Evolutionary conservation across 2,113 vertebrate genomes (phyloP).

Genomic region (Ondatra zibethicus): DNA sequence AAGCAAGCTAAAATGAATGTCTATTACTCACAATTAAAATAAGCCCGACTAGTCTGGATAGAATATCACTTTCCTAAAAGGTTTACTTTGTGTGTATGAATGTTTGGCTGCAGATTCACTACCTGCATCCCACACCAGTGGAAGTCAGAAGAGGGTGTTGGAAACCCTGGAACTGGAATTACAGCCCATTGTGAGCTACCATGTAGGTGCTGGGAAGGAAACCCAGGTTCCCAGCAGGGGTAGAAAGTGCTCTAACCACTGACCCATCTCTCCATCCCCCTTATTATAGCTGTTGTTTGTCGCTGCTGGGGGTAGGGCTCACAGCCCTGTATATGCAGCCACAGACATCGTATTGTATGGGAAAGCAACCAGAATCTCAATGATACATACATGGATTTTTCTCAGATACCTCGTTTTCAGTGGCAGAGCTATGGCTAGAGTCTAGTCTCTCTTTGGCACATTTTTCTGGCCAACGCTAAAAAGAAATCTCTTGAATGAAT

Average conservation of each 20-base stretch:
- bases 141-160: background rate
- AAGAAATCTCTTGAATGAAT: background rate
- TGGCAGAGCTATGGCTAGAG: background rate
- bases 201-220: background rate
- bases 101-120: background rate
- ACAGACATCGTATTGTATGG: background rate
- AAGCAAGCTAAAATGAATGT: background rate
- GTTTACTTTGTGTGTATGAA: background rate
- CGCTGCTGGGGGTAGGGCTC: background rate
- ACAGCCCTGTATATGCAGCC: background rate
- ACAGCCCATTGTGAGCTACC: background rate
- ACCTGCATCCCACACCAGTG: background rate
- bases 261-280: background rate
- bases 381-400: background rate
- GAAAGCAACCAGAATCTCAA: background rate
- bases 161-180: background rate
- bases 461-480: background rate
- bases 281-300: background rate
- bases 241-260: background rate
- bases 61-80: background rate
- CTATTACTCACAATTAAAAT: background rate
- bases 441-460: background rate
- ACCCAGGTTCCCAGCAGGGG: background rate
- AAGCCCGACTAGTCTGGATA: too few relatives aligned
- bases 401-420: background rate